Conservation (phyloP, 2,113 vertebrate species). For the Megaceryle torquata region DNA sequence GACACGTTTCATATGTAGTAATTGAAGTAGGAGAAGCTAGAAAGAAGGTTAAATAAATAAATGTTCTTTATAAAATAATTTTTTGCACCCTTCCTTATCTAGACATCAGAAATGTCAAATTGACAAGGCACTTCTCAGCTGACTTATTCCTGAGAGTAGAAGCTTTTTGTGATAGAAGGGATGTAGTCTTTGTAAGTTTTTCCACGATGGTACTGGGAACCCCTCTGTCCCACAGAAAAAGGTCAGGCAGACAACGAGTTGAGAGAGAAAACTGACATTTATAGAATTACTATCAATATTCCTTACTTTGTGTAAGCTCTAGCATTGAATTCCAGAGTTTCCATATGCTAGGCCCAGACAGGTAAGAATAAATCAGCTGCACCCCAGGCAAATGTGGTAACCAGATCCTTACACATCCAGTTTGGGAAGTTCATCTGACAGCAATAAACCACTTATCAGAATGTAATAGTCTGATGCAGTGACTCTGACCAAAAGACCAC, state of each 20-base stretch:
- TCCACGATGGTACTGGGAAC: not conserved
- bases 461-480: not conserved
- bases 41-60: not conserved
- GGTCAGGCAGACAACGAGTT: not conserved
- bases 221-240: not conserved
- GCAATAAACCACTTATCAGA: not conserved
- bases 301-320: not conserved
- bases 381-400: not conserved
- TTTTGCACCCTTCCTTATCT: not conserved
- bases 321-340: not conserved
- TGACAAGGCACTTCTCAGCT: not conserved
- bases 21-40: constrained; percentile 88
- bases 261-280: not conserved
- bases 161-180: not conserved
- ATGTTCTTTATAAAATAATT: not conserved
- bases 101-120: not conserved
- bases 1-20: constrained; percentile 93
- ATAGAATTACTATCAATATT: not conserved
- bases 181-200: not conserved
- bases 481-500: not conserved
- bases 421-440: not conserved
- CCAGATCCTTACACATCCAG: not conserved
- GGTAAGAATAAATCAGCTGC: not conserved
- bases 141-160: not conserved
- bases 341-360: not conserved